Conservation (phyloP, 2,113 vertebrate species). For the Xiphias gladius region DNA sequence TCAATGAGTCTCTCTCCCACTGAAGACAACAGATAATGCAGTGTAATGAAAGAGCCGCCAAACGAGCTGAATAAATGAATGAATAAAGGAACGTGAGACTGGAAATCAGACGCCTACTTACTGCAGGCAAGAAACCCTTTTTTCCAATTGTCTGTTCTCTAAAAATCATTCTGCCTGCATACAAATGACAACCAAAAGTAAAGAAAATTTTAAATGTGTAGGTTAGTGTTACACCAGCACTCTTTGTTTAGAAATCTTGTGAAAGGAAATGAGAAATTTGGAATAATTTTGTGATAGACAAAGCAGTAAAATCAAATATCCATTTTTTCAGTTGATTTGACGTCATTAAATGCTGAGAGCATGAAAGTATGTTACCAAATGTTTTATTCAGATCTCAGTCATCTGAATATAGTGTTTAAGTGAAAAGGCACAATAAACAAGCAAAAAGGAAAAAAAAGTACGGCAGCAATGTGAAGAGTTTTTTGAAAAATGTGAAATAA, state of each 20-base stretch:
- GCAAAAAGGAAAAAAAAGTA: conserved; percentile 48
- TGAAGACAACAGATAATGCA: conserved; percentile 85
- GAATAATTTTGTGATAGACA: conserved; percentile 35
- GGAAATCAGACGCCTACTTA: conserved; percentile 84
- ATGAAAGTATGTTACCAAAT: conserved; percentile 42
- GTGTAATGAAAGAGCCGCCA: conserved; percentile 86
- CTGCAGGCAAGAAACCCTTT: conserved; percentile 81
- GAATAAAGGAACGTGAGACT: conserved; percentile 85
- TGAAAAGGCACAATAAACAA: conserved; percentile 60
- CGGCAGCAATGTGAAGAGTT: conserved; percentile 37
- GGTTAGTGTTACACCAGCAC: conserved; percentile 50
- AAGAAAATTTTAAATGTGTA: conserved; percentile 65
- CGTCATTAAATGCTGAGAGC: conserved; percentile 41
- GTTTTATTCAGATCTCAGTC: conserved; percentile 54
- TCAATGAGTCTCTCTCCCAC: conserved; percentile 85
- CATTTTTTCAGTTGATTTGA: conserved; percentile 65
- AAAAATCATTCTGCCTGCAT: conserved; percentile 82
- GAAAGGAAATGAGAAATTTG: conserved; percentile 51
- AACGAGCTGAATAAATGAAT: conserved; percentile 87
- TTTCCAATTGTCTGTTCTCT: conserved; percentile 82
- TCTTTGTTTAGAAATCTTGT: conserved; percentile 57
- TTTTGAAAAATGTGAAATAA: conserved; percentile 22
- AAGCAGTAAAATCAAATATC: conserved; percentile 40
- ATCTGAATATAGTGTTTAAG: conserved; percentile 49
- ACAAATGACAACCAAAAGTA: conserved; percentile 79